phyloP scores from a whole-genome alignment of 2,797 vertebrate species.

The Acanthurus tractus region DNA sequence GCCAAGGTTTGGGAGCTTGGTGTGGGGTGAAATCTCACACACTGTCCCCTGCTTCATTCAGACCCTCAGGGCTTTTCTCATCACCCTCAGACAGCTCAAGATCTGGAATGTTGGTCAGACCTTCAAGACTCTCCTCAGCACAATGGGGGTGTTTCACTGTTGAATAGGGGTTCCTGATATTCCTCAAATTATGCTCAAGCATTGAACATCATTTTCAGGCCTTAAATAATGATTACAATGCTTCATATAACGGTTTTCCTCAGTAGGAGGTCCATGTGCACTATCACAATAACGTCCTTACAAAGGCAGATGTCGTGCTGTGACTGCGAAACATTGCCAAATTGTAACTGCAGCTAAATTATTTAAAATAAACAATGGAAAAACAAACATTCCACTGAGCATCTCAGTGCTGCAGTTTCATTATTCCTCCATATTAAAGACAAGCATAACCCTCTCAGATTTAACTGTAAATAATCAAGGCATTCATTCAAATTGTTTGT shows the following conservation, averaged over 20 bases:
- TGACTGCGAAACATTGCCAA: conserved; percentile 28
- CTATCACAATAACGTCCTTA: conserved; percentile 20
- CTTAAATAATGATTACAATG: conserved; percentile 12
- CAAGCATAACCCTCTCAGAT: neutral
- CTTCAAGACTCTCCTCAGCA: conserved; percentile 23
- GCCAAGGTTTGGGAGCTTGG: conserved; percentile 40
- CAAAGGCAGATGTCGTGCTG: conserved; percentile 24
- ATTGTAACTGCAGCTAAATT: conserved; percentile 39
- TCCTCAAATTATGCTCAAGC: conserved; percentile 21
- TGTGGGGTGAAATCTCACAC: conserved; percentile 45
- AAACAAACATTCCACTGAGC: conserved; percentile 38
- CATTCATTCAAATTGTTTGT: neutral
- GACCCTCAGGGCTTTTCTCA: conserved; percentile 46
- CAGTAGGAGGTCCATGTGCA: conserved; percentile 28
- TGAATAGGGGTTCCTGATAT: conserved; percentile 19
- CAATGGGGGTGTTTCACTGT: conserved; percentile 49
- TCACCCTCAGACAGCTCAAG: conserved; percentile 30
- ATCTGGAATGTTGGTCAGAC: conserved; percentile 23
- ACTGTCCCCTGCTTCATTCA: conserved; percentile 19
- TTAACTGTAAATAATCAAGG: conserved; percentile 19
- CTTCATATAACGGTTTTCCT: conserved; percentile 29
- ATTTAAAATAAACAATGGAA: conserved; percentile 44
- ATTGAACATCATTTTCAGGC: conserved; percentile 18
- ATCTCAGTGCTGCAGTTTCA: conserved; percentile 4
- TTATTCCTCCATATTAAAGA: conserved; percentile 23